Base-by-base conservation (phyloP, 2,888 invertebrate species). In the Amiota communis region DNA sequence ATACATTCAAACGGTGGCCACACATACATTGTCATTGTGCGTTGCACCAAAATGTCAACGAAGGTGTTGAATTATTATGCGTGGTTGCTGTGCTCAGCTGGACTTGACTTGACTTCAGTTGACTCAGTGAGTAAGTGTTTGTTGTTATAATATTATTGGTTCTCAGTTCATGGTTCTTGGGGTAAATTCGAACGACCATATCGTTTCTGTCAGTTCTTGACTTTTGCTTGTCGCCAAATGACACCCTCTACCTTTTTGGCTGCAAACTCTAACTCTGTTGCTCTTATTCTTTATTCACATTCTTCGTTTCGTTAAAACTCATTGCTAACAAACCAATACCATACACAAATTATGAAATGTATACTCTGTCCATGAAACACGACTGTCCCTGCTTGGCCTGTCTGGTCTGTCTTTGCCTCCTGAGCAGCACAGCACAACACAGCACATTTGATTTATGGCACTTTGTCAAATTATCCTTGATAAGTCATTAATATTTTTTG, bases 401-500 rank as follows among this genome's bases (percentile, higher is more conserved):
- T 23, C 53, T n/a, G 4, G 12, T 23, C 23, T 23, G 23, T 23
- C 23, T 23, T 23, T 23, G 23, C 23, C 17, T 59, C 75, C 77
- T 73, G 77, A 74, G 75, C 78, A 72, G 71, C 76, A 77, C 76
- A 49, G 73, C 76, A 59, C 36, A 36, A 3, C 36, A 36, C 36
- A 36, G 23, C 36, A 36, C 36, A 79, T 85, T 87, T 88, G 89
- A 88, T 89, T 88, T 88, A 88, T 88, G 81, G 87, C 85, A 80
- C 82, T 84, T 85, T 89, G 88, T 88, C 89, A 88, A 88, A 89
- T 88, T 89, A 88, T 88, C 88, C 89, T 88, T 89, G 89, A 88
- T 88, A 88, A 87, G 89, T 89, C 89, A 88, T 88, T 89, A 88
- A 88, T 88, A 88, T 88, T 79, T 80, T 83, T 85, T 82, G 67